Base-by-base conservation (phyloP, 2,888 invertebrate genomes). In the Pristionchus japonicus region DNA sequence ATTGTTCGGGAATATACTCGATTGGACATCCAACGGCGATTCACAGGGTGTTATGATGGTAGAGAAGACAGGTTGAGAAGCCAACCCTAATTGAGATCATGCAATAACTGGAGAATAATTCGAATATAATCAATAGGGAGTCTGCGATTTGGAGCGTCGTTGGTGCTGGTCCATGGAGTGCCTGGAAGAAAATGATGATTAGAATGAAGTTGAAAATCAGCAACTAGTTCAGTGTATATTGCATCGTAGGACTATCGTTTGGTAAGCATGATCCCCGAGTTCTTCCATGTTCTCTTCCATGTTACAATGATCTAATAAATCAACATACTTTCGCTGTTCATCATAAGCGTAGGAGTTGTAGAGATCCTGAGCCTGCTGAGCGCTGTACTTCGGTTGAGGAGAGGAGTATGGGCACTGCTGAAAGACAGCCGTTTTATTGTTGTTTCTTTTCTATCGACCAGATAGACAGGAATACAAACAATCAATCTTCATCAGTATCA, bases 81-180 rank as follows among this genome's bases (percentile, higher is more conserved):
- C 23, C 17, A 57, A 57, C 57, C 17, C 23, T 23, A 20, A 15
- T 23, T 4, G 57, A 57, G 57, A 17, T 57, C 43, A n/a, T n/a
- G n/a, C n/a, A 43, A 43, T 43, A 9, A 43, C 11, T 11, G 43
- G 43, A 11, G 43, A 9, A 6, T 43, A 43, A 11, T 9, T 6
- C 11, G 43, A 43, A 37, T 17, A 37, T 17, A 70, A 70, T 77
- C 77, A 77, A 15, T 77, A 77, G 23, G 77, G 77, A 47, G 77
- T 77, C 77, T 77, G 77, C 43, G 77, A 77, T 13, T 77, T 77
- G 77, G 77, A 77, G 23, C 77, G 77, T 3, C 77, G 77, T 17
- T 77, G 57, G n/a, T 57, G 77, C 43, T 37, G 37, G 37, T 77
- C 77, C 77, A 77, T 77, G 4, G 77, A 77, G 77, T 43, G n/a